phyloP scores from a whole-genome alignment of 2,797 vertebrate genomes.

The Tokudaia muenninki region DNA sequence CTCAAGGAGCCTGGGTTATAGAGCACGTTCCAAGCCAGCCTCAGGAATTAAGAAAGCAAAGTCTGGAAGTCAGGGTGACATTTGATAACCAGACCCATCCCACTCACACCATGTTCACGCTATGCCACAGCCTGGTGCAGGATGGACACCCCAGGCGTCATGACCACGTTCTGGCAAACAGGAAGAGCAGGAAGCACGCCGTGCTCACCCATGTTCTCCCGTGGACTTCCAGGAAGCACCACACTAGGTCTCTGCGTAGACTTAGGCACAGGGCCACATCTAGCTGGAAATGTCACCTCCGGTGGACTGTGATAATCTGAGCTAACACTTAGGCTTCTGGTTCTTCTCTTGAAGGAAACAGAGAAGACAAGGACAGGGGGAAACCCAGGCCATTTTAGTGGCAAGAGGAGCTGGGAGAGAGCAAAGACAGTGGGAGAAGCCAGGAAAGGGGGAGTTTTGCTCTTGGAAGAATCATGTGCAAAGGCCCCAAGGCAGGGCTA shows the following conservation, averaged over 20 bases:
- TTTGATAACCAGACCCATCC: background rate
- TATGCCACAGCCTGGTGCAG: background rate
- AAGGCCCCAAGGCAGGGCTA: accelerated
- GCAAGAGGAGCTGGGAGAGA: background rate
- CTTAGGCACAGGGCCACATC: background rate
- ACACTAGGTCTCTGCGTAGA: background rate
- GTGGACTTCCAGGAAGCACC: background rate
- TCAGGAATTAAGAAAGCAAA: background rate
- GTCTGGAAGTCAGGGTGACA: background rate
- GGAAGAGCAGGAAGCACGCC: background rate
- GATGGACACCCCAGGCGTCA: background rate
- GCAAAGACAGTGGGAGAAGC: background rate
- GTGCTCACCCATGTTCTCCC: background rate
- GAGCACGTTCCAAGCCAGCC: background rate
- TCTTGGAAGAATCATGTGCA: accelerated
- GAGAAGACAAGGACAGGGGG: background rate
- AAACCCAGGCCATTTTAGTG: background rate
- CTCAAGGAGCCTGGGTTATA: background rate
- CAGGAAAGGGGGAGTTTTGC: background rate
- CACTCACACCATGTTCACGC: background rate
- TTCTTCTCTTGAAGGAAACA: background rate
- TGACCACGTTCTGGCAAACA: background rate
- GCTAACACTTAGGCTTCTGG: background rate
- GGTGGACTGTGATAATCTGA: background rate
- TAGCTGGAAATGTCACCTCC: background rate